These are phyloP conservation scores for Onychostoma macrolepis DNA, from an alignment of 2,113 vertebrate genomes.

Conservation along the genomic window DNA sequence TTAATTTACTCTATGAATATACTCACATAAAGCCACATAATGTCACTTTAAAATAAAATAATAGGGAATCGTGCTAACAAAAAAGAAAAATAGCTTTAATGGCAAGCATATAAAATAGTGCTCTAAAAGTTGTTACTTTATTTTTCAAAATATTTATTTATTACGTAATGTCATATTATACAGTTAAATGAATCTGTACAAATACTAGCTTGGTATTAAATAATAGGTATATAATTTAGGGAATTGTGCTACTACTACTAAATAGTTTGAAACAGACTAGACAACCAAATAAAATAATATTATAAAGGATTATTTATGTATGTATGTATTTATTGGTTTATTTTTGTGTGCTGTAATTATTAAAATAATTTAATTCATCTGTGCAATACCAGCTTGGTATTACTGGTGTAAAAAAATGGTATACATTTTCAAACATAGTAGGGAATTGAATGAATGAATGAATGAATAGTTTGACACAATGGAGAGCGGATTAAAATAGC, in stretches of 20 bases:
- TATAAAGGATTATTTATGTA: background rate
- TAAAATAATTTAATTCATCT: no score
- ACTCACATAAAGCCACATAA: background rate
- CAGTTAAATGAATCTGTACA: background rate
- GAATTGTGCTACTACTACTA: background rate
- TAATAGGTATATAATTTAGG: background rate
- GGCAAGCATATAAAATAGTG: no score
- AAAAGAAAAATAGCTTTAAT: no score
- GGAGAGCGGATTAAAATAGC: background rate
- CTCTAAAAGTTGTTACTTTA: no score
- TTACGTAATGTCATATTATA: no score
- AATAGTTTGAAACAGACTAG: background rate
- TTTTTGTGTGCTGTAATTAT: background rate
- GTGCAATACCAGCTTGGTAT: background rate
- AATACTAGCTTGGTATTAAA: background rate
- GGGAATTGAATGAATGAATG: no score
- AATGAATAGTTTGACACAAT: background rate
- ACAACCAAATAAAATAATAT: background rate
- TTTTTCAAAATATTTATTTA: no score
- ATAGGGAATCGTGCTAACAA: no score
- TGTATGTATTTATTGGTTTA: no score
- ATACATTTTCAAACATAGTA: background rate
- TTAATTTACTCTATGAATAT: background rate
- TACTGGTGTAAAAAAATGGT: background rate
- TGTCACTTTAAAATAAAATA: no score